Evolutionary conservation across 2,797 vertebrate species (phyloP).

Genomic region (Pseudochirops corinnae): DNA sequence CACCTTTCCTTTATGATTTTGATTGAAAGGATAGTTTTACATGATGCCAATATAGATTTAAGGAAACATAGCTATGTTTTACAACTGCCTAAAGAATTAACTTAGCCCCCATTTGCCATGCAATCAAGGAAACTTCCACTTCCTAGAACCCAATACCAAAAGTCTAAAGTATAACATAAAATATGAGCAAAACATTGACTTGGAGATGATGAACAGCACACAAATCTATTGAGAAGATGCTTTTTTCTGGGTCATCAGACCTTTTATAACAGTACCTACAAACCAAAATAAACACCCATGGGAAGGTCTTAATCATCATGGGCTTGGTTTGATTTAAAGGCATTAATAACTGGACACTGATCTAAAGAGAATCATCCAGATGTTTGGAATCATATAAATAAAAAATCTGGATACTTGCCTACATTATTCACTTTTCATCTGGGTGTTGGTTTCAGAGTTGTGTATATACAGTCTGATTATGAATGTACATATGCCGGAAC

Average conservation of each 20-base stretch:
- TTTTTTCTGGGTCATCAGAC: neutral
- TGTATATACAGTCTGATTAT: neutral
- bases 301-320: neutral
- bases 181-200: neutral
- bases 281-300: neutral
- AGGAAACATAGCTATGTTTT: neutral
- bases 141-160: neutral
- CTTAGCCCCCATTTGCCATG: neutral
- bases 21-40: neutral
- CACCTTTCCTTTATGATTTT: neutral
- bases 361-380: neutral
- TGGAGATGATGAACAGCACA: neutral
- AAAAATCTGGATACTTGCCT: neutral
- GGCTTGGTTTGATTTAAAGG: neutral
- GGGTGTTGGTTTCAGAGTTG: neutral
- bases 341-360: slow-evolving; percentile 5
- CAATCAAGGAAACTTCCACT: neutral
- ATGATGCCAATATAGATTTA: neutral
- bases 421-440: slow-evolving; percentile 4
- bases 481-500: neutral
- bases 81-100: neutral
- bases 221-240: neutral
- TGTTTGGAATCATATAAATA: neutral
- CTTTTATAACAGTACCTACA: neutral
- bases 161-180: neutral